Evolutionary conservation across 2,888 invertebrate genomes (phyloP).

Genomic region (Zygothrica quintamaculata): DNA sequence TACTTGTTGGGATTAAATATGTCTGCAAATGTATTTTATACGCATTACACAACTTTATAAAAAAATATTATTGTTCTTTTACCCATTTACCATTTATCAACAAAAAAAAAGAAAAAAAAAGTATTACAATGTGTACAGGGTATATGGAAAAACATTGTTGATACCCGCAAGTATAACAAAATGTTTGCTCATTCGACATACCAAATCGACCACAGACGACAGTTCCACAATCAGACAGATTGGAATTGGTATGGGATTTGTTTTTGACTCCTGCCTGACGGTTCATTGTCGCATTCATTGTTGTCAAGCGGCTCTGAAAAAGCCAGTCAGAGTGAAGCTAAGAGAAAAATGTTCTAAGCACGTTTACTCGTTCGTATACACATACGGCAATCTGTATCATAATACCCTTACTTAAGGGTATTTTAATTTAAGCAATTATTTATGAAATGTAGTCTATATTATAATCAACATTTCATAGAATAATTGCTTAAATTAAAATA

Average conservation of each 20-base stretch:
- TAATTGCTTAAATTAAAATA: background rate
- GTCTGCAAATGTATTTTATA: too few relatives aligned
- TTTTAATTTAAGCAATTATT: too few relatives aligned
- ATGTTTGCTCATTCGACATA: slow-evolving; percentile 41
- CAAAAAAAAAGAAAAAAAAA: too few relatives aligned
- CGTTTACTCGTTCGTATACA: slow-evolving; percentile 38
- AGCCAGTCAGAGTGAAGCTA: slow-evolving; percentile 9
- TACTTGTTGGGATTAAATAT: too few relatives aligned
- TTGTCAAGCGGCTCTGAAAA: slow-evolving; percentile 34
- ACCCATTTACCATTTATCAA: background rate
- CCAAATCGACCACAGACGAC: slow-evolving; percentile 22
- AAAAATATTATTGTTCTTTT: too few relatives aligned
- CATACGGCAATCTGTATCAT: slow-evolving; percentile 32
- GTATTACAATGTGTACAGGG: background rate
- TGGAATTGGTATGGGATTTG: slow-evolving; percentile 49
- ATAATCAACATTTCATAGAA: too few relatives aligned
- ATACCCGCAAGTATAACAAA: slow-evolving; percentile 56
- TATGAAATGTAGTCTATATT: too few relatives aligned
- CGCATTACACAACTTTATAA: too few relatives aligned
- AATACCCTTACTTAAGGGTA: background rate
- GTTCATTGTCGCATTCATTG: slow-evolving; percentile 55
- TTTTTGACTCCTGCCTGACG: slow-evolving; percentile 25
- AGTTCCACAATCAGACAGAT: slow-evolving; percentile 24
- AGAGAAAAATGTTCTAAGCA: slow-evolving; percentile 25
- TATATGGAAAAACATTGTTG: slow-evolving; percentile 5